Evolutionary conservation across 2,113 vertebrate genomes (phyloP).

Genomic region (Gasterosteus aculeatus): DNA sequence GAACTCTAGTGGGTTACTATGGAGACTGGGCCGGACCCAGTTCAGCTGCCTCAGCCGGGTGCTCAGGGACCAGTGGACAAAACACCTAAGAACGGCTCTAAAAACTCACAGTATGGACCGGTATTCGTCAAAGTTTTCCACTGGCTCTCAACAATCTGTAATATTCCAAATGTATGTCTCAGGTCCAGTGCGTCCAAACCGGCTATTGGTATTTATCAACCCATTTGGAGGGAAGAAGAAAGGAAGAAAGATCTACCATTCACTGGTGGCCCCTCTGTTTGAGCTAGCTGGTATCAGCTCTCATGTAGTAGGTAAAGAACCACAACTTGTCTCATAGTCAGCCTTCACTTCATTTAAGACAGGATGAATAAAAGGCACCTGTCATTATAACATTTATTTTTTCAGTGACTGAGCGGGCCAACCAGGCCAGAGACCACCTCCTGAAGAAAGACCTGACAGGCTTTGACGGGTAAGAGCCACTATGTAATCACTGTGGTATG

Average conservation of each 20-base stretch:
- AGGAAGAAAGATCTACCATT: constrained; percentile 81
- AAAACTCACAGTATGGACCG: constrained; percentile 78
- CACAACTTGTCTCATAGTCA: background rate
- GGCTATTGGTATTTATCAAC: constrained; percentile 86
- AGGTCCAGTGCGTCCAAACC: constrained; percentile 78
- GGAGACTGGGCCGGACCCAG: constrained; percentile 80
- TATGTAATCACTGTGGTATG: constrained; percentile 19
- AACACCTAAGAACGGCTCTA: constrained; percentile 70
- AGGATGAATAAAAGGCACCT: background rate
- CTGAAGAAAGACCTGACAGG: constrained; percentile 83
- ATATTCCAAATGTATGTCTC: constrained; percentile 4
- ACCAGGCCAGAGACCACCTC: constrained; percentile 85
- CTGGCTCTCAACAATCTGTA: constrained; percentile 7
- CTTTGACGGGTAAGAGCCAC: constrained; percentile 80
- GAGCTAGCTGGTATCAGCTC: constrained; percentile 84
- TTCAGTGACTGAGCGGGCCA: constrained; percentile 83
- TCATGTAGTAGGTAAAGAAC: constrained; percentile 82
- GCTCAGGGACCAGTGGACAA: constrained; percentile 81
- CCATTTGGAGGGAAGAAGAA: constrained; percentile 83
- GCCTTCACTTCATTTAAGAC: background rate
- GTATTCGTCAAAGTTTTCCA: background rate
- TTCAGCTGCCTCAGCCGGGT: constrained; percentile 80
- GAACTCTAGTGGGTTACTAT: constrained; percentile 67
- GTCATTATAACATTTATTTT: constrained; percentile 9
- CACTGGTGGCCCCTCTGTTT: constrained; percentile 81